Percentiles rank a stretch among this genome's conserved stretches.
These are phyloP conservation scores for Clunio marinus DNA, from an alignment of 2,888 invertebrate species.

Conservation along the genomic window DNA sequence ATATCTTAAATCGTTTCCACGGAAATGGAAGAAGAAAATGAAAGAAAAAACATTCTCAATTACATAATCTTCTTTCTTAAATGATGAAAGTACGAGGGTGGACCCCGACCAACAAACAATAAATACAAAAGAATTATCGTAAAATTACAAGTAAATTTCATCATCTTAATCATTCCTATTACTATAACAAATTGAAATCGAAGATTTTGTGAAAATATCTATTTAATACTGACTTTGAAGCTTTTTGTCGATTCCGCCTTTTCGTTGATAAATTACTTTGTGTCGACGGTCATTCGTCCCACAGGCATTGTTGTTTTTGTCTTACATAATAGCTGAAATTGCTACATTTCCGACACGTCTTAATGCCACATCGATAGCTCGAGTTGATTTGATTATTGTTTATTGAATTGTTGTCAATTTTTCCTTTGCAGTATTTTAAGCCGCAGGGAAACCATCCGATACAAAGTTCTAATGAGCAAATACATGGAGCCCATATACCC, in stretches of 20 bases:
- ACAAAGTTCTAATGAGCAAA: conserved; percentile 81
- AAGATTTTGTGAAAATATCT: conserved; percentile 35
- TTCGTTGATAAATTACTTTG: background rate
- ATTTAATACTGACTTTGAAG: conserved; percentile 28
- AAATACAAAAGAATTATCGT: background rate
- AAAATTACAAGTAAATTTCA: conserved; percentile 36
- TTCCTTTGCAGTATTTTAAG: conserved; percentile 87
- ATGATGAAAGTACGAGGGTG: background rate
- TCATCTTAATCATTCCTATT: conserved; percentile 4
- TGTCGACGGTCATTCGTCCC: conserved; percentile 63
- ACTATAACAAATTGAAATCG: conserved; percentile 31
- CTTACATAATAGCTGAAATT: conserved; percentile 81
- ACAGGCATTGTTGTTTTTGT: conserved; percentile 76
- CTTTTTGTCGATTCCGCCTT: background rate
- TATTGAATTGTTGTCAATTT: conserved; percentile 57
- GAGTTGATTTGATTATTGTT: conserved; percentile 52
- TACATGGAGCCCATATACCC: conserved; percentile 69
- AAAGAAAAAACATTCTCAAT: conserved; percentile 11
- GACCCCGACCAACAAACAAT: background rate
- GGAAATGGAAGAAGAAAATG: background rate
- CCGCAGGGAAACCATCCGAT: conserved; percentile 96
- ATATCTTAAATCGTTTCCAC: background rate
- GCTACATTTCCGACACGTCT: conserved; percentile 88
- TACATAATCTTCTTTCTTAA: conserved; percentile 6
- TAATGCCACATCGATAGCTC: conserved; percentile 90